These are phyloP conservation scores for Pseudomyrmex concolor DNA, from an alignment of 1,140 invertebrate genomes.

Conservation along the genomic window DNA sequence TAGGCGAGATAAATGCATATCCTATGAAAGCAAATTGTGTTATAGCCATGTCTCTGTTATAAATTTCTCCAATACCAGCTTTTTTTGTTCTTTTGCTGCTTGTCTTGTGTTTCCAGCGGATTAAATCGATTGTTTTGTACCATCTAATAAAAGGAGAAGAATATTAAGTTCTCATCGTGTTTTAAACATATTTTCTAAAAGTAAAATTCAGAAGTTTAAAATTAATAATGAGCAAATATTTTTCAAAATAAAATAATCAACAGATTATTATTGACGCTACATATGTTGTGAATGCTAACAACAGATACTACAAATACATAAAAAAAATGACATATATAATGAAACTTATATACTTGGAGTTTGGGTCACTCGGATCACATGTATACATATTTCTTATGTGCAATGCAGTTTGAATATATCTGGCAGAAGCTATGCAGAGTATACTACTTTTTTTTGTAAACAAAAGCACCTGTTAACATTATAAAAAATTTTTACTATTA, in stretches of 20 bases:
- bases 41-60: constrained; percentile 91
- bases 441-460: constrained; percentile 87
- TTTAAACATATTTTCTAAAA: too few relatives aligned
- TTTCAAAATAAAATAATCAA: too few relatives aligned
- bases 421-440: constrained; percentile 87
- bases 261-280: background rate
- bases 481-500: constrained; percentile 6
- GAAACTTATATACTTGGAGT: constrained; percentile 82
- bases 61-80: constrained; percentile 79
- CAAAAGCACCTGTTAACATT: constrained; percentile 84
- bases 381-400: constrained; percentile 89
- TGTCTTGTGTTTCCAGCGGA: constrained; percentile 87
- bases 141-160: constrained; percentile 63
- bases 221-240: too few relatives aligned
- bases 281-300: background rate
- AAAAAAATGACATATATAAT: background rate
- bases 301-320: background rate
- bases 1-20: constrained; percentile 87
- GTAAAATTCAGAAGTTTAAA: too few relatives aligned
- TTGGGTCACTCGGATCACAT: constrained; percentile 85
- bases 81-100: constrained; percentile 81
- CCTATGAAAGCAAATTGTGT: constrained; percentile 94
- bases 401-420: constrained; percentile 88
- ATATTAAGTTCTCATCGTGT: background rate
- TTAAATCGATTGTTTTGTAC: constrained; percentile 86